Evolutionary conservation across 2,113 vertebrate genomes (phyloP), one percentile per base, ranked within the genome.

Genomic region (Myiagra hebetior): DNA sequence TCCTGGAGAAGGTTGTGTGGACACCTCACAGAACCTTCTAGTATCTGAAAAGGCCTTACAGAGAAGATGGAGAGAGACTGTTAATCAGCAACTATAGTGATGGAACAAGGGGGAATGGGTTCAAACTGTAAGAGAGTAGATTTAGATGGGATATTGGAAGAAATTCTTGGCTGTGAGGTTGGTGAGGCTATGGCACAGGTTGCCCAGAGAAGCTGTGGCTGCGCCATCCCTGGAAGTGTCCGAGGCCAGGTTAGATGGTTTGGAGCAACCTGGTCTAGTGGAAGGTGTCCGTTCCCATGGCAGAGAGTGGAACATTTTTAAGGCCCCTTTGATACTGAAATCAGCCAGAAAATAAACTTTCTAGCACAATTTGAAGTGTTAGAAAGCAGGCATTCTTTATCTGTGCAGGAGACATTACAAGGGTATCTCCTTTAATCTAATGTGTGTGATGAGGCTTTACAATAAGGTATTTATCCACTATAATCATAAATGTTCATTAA

Each of bases 221-320:
- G 30, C 5, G 8, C 41, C 31, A 42, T 27, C 6, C 14, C 49
- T 72, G 42, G 14, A 63, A 63, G 12, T 35, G 21, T 56, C 3
- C 41, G 22, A 47, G 41, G 13, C 35, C 49, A 41, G 30, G 21
- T 6, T 31, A 49, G 24, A 41, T 0, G 0, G n/a, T 15, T 30
- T 87, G 28, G n/a, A 53, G 30, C 24, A 41, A 21, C 42, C 21
- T 21, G 17, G 30, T 47, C 5, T 35, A 56, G 9, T 35, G 41
- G 24, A 49, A 79, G 30, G 3, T 72, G 30, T 49, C 35, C 2
- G 0, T 64, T 21, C 31, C 76, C 37, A 64, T 50, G 42, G 9
- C 35, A 73, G 41, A 17, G 17, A 41, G 9, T 49, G 11, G 35
- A 64, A 49, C 47, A 28, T 24, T 39, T 79, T 80, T 27, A 35